Conservation (phyloP, 2,797 vertebrate genomes). For the Varecia variegata region DNA sequence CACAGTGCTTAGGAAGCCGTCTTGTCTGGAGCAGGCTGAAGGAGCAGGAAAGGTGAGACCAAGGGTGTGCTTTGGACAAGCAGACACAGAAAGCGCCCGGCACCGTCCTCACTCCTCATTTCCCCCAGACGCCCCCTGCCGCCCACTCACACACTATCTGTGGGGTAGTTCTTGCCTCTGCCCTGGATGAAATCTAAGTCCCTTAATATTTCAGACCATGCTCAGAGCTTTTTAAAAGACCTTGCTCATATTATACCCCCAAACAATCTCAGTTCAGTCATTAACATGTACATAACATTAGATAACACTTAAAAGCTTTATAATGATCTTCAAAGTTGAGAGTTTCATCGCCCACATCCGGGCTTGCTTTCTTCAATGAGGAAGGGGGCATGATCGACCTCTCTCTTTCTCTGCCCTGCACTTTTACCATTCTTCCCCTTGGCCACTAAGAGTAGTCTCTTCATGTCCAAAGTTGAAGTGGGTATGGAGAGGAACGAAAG, state of each 20-base stretch:
- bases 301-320: not conserved
- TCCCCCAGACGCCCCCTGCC: accelerated
- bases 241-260: not conserved
- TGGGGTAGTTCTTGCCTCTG: not conserved
- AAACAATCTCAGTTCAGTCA: not conserved
- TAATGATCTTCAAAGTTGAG: not conserved
- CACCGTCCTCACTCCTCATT: accelerated
- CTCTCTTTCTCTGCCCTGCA: not conserved
- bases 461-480: not conserved
- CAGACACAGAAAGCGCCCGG: accelerated
- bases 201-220: not conserved
- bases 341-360: accelerated
- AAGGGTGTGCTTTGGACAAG: not conserved
- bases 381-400: accelerated
- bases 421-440: not conserved
- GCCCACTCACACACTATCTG: not conserved
- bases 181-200: not conserved
- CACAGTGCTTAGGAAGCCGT: not conserved
- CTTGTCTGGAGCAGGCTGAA: not conserved
- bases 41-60: not conserved
- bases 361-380: not conserved
- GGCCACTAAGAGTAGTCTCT: not conserved
- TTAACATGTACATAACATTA: not conserved
- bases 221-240: not conserved
- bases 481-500: not conserved